These are phyloP conservation scores for Catharus ustulatus DNA, from an alignment of 2,797 vertebrate species.

Conservation along the genomic window DNA sequence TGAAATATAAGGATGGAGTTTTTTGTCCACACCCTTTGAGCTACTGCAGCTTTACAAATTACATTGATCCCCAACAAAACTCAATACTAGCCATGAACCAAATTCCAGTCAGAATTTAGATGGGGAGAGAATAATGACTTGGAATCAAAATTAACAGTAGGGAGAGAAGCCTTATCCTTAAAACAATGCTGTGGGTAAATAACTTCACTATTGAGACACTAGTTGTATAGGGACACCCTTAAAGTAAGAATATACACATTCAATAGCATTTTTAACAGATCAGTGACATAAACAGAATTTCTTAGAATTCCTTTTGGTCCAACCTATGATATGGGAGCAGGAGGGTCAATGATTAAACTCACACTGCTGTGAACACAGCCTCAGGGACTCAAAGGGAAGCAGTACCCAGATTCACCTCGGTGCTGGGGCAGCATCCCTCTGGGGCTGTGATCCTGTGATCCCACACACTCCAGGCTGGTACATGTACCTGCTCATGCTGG, in stretches of 20 bases:
- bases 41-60: background rate
- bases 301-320: background rate
- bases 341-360: background rate
- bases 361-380: background rate
- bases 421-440: background rate
- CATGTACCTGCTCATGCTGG: background rate
- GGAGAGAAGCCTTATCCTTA: background rate
- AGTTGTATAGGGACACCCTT: rapidly evolving
- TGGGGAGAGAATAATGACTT: background rate
- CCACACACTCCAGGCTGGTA: background rate
- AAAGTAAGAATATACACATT: background rate
- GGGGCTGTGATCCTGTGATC: background rate
- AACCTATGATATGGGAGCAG: background rate
- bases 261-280: background rate
- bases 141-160: background rate
- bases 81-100: background rate
- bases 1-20: background rate
- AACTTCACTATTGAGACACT: background rate
- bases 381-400: background rate
- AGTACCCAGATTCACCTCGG: background rate
- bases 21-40: background rate
- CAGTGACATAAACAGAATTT: background rate
- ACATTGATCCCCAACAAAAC: background rate
- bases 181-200: background rate
- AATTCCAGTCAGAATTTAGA: background rate